Base-by-base conservation (phyloP, 30 jellyfish, hydroid and myxozoan species). In the Pseudorhiza aurosa region DNA sequence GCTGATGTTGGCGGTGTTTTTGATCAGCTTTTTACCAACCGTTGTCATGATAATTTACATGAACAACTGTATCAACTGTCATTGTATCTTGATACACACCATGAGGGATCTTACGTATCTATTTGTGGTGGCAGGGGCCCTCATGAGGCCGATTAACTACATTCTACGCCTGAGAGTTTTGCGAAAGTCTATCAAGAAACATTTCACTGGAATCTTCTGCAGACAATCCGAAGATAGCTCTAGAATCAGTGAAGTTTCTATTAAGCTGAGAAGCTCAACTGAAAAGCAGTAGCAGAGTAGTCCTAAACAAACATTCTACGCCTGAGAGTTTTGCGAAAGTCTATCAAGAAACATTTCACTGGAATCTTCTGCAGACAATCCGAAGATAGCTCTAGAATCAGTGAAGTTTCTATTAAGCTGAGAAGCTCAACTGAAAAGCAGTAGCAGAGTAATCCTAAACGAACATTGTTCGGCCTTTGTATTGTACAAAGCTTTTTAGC, bases 71-170 rank as follows among this genome's bases (percentile, higher is more conserved):
- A 79, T 55, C 27, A 28, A 86, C 14, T 86, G 96, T 28, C 26
- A 86, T 53, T 86, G 96, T 72, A 25, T 42, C 17, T 67, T 86
- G 69, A 86, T 86, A 33, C 96, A 86, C 36, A 59, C 77, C 4
- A 74, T 86, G 91, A 64, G 96, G 35, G 96, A 86, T 30, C 58
- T 86, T 65, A 86, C 96, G 31, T 86, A 29, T 57, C 65, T 86
- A 40, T 51, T 74, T 28, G 78, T 86, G 33, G 87, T 86, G 8
- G 88, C 96, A 15, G 96, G 96, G 25, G 88, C 96, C 2, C 30
- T 75, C 65, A 47, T 86, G 51, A 76, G 96, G 74, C 89, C 96
- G 3, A 70, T 86, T 10, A 86, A 86, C 71, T 86, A 72, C 56
- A 65, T 86, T 21, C 49, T 43, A 10, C 88, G 96, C 21, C 67